A percentile compares a stretch with the other conserved stretches of the same genome.
These are phyloP conservation scores for Lagocephalus sceleratus DNA, from an alignment of 2,797 vertebrate genomes.

Conservation along the genomic window DNA sequence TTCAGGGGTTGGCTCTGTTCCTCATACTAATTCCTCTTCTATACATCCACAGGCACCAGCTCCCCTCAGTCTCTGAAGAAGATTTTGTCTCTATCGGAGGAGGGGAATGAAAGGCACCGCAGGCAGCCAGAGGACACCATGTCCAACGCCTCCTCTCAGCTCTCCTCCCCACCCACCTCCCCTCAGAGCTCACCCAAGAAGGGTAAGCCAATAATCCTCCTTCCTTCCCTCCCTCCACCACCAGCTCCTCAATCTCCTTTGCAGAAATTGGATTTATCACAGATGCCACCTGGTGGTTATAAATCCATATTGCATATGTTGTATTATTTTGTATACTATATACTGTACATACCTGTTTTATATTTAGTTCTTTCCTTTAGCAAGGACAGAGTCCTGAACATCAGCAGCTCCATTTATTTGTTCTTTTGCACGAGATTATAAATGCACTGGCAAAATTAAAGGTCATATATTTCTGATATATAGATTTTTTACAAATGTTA, in stretches of 20 bases:
- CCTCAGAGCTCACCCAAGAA: conserved; percentile 98
- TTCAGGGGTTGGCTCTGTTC: conserved; percentile 23
- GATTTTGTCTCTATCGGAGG: conserved; percentile 96
- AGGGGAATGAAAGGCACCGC: conserved; percentile 87
- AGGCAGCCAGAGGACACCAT: conserved; percentile 86
- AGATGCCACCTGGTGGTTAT: conserved; percentile 53
- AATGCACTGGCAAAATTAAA: not conserved
- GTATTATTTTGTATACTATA: too few species aligned
- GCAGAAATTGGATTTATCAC: conserved; percentile 1
- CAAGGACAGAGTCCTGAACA: not conserved
- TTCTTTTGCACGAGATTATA: not conserved
- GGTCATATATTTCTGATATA: conserved; percentile 3
- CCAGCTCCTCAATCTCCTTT: conserved; percentile 6
- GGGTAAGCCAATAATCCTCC: conserved; percentile 77
- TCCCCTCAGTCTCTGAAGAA: conserved; percentile 99
- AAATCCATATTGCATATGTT: not conserved
- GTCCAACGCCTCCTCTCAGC: conserved; percentile 90
- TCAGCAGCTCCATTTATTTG: not conserved
- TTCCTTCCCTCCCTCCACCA: conserved; percentile 2
- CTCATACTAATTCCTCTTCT: conserved; percentile 50
- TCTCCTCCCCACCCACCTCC: conserved; percentile 93
- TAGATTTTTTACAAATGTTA: not conserved
- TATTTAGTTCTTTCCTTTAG: too few species aligned
- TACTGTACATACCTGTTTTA: too few species aligned
- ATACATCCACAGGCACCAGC: conserved; percentile 84